Evolutionary conservation across 2,113 vertebrate genomes (phyloP).

Genomic region (Perca fluviatilis): DNA sequence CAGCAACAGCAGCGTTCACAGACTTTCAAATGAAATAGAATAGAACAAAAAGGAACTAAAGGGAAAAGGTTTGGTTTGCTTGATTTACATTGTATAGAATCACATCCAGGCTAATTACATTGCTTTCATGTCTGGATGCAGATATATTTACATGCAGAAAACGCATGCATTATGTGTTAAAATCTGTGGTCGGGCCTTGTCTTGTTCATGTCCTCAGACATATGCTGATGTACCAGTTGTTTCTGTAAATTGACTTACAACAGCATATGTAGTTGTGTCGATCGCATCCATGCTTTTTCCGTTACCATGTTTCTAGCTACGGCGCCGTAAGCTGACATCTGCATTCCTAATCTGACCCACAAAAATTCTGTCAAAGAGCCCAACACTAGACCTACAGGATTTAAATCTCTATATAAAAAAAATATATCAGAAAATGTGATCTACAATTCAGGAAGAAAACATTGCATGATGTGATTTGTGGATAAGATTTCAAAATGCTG

Average conservation of each 20-base stretch:
- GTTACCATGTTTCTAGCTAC: too few relatives aligned
- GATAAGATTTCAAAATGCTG: too few relatives aligned
- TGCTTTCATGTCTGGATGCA: constrained; percentile 17
- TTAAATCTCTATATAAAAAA: too few relatives aligned
- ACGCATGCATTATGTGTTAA: not conserved
- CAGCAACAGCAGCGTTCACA: constrained; percentile 53
- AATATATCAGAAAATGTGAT: not conserved
- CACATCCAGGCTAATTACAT: constrained; percentile 50
- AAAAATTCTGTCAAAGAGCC: not conserved
- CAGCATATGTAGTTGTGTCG: too few relatives aligned
- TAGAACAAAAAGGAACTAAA: constrained; percentile 51
- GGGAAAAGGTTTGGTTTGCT: constrained; percentile 42
- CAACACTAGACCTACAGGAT: too few relatives aligned
- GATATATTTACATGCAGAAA: not conserved
- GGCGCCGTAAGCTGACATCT: not conserved
- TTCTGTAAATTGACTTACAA: too few relatives aligned
- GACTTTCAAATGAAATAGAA: constrained; percentile 61
- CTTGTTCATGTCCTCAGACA: too few relatives aligned
- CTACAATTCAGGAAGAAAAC: not conserved
- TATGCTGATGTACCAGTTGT: too few relatives aligned
- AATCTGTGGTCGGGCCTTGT: too few relatives aligned
- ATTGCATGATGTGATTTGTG: not conserved
- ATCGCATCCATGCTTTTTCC: too few relatives aligned
- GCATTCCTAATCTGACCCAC: not conserved
- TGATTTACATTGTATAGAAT: constrained; percentile 29